A percentile compares a stretch with the other conserved stretches of the same genome.
phyloP scores from a whole-genome alignment of 2,113 vertebrate species.

The Poeciliopsis retropinna region DNA sequence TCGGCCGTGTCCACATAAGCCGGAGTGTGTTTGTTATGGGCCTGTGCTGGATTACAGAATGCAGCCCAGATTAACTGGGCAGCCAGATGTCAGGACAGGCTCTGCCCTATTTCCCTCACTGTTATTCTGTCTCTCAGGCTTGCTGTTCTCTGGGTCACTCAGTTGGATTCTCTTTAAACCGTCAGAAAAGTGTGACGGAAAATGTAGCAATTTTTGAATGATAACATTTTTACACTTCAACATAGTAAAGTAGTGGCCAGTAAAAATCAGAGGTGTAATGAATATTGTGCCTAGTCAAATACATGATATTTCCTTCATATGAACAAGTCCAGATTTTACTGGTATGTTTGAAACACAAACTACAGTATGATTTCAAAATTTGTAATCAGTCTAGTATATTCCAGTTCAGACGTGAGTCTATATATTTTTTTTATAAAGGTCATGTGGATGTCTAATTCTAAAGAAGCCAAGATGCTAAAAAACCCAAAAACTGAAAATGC shows the following conservation, averaged over 20 bases:
- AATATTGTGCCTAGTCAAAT: not conserved
- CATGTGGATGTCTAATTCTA: too few relatives aligned
- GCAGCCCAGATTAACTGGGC: slow-evolving; percentile 42
- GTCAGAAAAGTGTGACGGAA: not conserved
- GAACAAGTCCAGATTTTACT: not conserved
- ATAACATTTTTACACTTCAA: not conserved
- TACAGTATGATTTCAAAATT: not conserved
- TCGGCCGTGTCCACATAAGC: slow-evolving; percentile 3
- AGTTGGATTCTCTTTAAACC: not conserved
- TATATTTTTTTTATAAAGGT: too few relatives aligned
- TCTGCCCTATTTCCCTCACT: slow-evolving; percentile 16
- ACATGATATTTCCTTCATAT: not conserved
- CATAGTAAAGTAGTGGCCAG: not conserved
- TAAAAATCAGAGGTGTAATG: not conserved
- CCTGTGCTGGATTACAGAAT: slow-evolving; percentile 28
- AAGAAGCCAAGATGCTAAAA: too few relatives aligned
- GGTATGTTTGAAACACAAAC: not conserved
- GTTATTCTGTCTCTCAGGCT: not conserved
- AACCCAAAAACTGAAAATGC: too few relatives aligned
- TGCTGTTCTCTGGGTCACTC: not conserved
- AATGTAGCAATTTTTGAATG: not conserved
- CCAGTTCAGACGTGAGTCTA: too few relatives aligned
- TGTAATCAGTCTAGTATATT: too few relatives aligned
- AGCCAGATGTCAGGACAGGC: slow-evolving; percentile 42
- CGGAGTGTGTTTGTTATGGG: slow-evolving; percentile 8